Evolutionary conservation across 2,113 vertebrate genomes (phyloP).

Genomic region (Mystacornis crossleyi): DNA sequence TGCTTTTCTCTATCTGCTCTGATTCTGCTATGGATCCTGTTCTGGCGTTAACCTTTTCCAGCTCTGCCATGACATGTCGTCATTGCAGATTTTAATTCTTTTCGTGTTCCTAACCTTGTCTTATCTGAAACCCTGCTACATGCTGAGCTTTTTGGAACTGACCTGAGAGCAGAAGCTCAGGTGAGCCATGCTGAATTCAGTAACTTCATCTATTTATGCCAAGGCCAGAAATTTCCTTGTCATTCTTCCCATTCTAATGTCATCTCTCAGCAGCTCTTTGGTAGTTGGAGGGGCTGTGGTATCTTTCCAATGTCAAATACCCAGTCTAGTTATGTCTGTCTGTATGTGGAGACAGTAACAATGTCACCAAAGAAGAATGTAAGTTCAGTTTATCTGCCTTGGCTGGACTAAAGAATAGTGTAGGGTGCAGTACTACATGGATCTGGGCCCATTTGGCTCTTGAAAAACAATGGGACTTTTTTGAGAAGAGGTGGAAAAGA

Average conservation of each 20-base stretch:
- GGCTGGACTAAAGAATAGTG: neutral
- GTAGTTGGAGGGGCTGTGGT: neutral
- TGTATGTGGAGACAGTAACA: neutral
- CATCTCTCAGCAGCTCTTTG: neutral
- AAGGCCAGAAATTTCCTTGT: neutral
- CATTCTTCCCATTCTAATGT: neutral
- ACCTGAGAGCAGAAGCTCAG: neutral
- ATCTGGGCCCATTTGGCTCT: neutral
- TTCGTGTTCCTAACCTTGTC: neutral
- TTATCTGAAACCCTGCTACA: neutral
- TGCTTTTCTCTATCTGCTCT: neutral
- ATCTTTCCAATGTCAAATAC: neutral
- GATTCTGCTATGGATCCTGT: neutral
- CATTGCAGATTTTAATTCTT: neutral
- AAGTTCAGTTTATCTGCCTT: neutral
- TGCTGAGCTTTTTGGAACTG: neutral
- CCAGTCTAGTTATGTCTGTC: neutral
- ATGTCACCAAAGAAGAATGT: neutral
- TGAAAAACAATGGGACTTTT: neutral
- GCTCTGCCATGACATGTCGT: neutral
- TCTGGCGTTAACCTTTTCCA: neutral
- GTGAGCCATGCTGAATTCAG: neutral
- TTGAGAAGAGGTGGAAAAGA: neutral
- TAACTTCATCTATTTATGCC: neutral
- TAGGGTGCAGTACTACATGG: neutral